These are phyloP conservation scores for Drosophila oshimai DNA, from an alignment of 1,140 invertebrate species.

Conservation along the genomic window DNA sequence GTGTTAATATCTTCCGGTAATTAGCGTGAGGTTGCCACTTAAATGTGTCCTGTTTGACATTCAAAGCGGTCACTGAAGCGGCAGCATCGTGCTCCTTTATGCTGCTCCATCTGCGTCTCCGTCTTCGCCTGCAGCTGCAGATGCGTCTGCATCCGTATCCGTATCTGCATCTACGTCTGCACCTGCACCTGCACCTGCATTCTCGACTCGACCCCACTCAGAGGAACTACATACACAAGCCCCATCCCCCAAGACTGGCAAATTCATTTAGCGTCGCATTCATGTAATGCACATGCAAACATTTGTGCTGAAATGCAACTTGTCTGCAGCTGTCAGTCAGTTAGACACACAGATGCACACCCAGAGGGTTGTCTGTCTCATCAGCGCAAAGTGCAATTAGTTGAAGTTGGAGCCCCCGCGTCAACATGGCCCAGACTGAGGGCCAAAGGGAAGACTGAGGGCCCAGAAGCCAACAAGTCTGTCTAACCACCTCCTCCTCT, in stretches of 20 bases:
- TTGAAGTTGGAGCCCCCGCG: conserved; percentile 69
- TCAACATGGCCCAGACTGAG: conserved; percentile 47
- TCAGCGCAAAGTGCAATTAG: conserved; percentile 80
- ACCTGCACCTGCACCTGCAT: conserved; percentile 12
- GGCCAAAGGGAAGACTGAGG: neutral
- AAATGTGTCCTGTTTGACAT: conserved; percentile 66
- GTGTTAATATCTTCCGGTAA: conserved; percentile 79
- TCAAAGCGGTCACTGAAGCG: conserved; percentile 73
- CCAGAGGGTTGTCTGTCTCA: conserved; percentile 68
- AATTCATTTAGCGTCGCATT: conserved; percentile 76
- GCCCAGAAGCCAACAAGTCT: conserved; percentile 73
- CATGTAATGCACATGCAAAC: conserved; percentile 71
- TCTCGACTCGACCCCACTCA: conserved; percentile 7
- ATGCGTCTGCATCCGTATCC: conserved; percentile 16
- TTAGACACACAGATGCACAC: conserved; percentile 37
- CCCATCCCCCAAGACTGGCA: conserved; percentile 30
- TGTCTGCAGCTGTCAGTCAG: conserved; percentile 79
- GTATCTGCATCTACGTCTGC: conserved; percentile 9
- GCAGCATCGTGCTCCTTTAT: conserved; percentile 33
- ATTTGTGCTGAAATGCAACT: conserved; percentile 80
- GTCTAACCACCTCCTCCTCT: neutral
- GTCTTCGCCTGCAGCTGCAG: neutral
- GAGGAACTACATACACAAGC: conserved; percentile 4
- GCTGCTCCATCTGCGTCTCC: conserved; percentile 11
- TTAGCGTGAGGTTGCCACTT: conserved; percentile 69